Percentiles rank a stretch among this genome's conserved stretches.
phyloP scores from a whole-genome alignment of 2,888 invertebrate species.

The Parnassius apollo region DNA sequence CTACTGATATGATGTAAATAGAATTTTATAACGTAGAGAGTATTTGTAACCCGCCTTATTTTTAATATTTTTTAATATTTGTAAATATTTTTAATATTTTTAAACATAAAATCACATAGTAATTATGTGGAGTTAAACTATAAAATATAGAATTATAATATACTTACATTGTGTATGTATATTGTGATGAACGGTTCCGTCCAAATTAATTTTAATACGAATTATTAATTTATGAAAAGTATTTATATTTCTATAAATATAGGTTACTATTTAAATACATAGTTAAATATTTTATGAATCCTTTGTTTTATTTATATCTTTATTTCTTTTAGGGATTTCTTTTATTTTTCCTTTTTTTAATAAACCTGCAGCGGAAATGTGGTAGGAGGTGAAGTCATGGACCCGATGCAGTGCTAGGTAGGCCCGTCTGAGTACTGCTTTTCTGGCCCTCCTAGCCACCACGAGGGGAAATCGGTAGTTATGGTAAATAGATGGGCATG shows the following conservation, averaged over 20 bases:
- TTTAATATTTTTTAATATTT: constrained; percentile 14
- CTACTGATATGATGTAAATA: constrained; percentile 1
- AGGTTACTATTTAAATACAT: constrained; percentile 47
- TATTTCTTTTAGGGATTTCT: neutral
- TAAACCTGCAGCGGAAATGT: no score
- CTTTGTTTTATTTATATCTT: constrained; percentile 31
- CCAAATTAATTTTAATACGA: constrained; percentile 54
- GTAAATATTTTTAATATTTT: constrained; percentile 29
- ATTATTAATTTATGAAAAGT: constrained; percentile 58
- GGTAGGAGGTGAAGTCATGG: no score
- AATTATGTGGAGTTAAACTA: constrained; percentile 34
- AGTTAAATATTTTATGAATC: constrained; percentile 40
- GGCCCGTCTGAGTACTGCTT: no score
- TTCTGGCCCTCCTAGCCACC: no score
- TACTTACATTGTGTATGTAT: constrained; percentile 71
- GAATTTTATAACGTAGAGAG: constrained; percentile 10
- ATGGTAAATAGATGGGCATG: no score
- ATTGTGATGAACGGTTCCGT: constrained; percentile 67
- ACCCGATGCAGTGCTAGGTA: no score
- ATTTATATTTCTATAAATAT: constrained; percentile 53
- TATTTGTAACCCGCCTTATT: constrained; percentile 26
- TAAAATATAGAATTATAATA: constrained; percentile 38
- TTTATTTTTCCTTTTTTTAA: no score
- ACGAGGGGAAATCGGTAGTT: no score
- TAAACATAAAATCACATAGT: constrained; percentile 30